Percentiles rank a stretch among this genome's conserved stretches.
These are phyloP conservation scores for Paracanthobrama guichenoti DNA, from an alignment of 2,113 vertebrate species.

Conservation along the genomic window DNA sequence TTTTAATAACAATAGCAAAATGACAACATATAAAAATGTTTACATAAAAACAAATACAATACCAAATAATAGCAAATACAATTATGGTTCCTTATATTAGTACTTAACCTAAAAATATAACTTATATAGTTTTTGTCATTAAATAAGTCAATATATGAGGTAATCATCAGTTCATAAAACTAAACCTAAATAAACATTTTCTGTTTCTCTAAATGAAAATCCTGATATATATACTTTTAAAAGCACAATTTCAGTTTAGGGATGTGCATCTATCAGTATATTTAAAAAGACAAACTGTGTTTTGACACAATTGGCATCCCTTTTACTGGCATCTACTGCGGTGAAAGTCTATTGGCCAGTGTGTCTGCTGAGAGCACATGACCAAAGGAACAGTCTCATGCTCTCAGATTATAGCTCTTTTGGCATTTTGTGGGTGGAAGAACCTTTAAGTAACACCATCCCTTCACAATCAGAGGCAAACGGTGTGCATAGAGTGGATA, in stretches of 20 bases:
- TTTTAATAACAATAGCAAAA: conserved; percentile 56
- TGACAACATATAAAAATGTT: conserved; percentile 64
- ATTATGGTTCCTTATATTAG: conserved; percentile 78
- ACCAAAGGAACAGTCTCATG: conserved; percentile 52
- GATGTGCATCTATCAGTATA: conserved; percentile 55
- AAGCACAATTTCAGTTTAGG: conserved; percentile 63
- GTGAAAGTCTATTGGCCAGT: conserved; percentile 36
- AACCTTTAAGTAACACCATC: background rate
- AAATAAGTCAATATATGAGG: conserved; percentile 85
- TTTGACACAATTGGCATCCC: background rate
- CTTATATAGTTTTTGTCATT: conserved; percentile 80
- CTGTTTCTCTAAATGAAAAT: conserved; percentile 42
- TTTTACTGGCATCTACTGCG: conserved; percentile 62
- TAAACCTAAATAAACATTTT: conserved; percentile 71
- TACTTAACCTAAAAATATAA: conserved; percentile 81
- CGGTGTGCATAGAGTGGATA: background rate
- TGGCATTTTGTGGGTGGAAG: conserved; percentile 5
- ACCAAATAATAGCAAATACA: conserved; percentile 54
- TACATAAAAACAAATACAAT: conserved; percentile 65
- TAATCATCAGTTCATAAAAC: conserved; percentile 74
- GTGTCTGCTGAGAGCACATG: conserved; percentile 33
- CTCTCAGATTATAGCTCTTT: conserved; percentile 1
- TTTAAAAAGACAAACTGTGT: conserved; percentile 68
- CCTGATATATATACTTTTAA: conserved; percentile 65
- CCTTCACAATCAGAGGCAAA: conserved; percentile 1